Evolutionary conservation across 1,140 invertebrate genomes (phyloP), one percentile per base, ranked within the genome.

Genomic region (Brachionus rotundiformis): DNA sequence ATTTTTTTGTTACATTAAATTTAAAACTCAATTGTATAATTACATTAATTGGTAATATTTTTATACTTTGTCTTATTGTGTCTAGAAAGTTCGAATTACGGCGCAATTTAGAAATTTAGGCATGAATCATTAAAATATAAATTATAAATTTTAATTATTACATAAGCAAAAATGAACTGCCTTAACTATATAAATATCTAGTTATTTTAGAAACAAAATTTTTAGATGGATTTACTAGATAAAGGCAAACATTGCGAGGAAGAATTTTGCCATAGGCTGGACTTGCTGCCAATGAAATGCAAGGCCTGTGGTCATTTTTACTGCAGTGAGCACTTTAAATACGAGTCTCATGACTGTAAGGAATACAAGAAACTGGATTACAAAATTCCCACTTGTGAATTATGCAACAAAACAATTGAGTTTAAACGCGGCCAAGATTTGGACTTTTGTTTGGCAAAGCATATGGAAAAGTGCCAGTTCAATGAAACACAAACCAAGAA

Each of bases 201-300:
- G 8, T 8, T 54, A 19, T 54, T 54, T 54, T 16, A 33, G n/a
- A 65, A 33, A 27, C 29, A 33, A 39, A 71, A 71, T 19, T 36
- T 44, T 23, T 31, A 79, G 59, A 81, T 81, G 79, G 79, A 81
- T 16, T 11, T 81, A 3, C 27, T 68, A 49, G 54, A 81, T 49
- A 81, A 65, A 71, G 79, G 59, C 4, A 81, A 81, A 71, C 61
- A 81, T 23, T 81, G 79, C 19, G 54, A 63, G 31, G 36, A 81
- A 63, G 36, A 63, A 65, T 81, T 31, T 16, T 81, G 79, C 65
- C 54, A 68, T 11, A 29, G 27, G 39, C 33, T 81, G 1, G 79
- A 81, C 11, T 29, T 81, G 1, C 31, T 68, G 41, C 79, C 79
- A 16, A 54, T 68, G 41, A 81, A 65, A 65, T 81, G 79, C 47